Evolutionary conservation across 2,888 invertebrate species (phyloP).

Genomic region (Dynastes hyllus): DNA sequence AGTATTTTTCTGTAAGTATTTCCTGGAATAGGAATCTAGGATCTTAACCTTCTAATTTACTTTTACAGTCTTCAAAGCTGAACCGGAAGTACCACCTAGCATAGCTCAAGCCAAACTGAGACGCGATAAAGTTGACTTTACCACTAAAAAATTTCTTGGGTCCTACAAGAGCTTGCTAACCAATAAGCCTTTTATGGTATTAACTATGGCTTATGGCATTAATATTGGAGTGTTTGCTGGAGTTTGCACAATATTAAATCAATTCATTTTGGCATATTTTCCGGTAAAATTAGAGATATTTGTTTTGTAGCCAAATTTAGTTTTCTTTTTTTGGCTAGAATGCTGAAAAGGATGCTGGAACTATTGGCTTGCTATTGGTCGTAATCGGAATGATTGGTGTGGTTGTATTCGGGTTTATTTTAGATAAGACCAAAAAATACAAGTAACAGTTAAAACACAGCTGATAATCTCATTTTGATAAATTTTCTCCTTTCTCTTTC

Average conservation of each 20-base stretch:
- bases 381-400: slow-evolving; percentile 95
- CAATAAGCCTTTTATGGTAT: slow-evolving; percentile 85
- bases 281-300: slow-evolving; percentile 74
- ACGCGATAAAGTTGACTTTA: slow-evolving; percentile 71
- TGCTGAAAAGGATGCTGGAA: slow-evolving; percentile 85
- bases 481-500: slow-evolving; percentile 19
- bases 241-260: slow-evolving; percentile 93
- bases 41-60: not conserved
- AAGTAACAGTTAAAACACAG: slow-evolving; percentile 76
- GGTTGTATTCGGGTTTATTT: slow-evolving; percentile 88
- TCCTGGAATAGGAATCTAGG: not conserved
- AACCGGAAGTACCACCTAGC: slow-evolving; percentile 76
- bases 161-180: slow-evolving; percentile 83
- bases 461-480: not conserved
- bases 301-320: not conserved
- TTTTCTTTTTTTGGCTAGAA: slow-evolving; percentile 66
- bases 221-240: slow-evolving; percentile 97
- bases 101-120: slow-evolving; percentile 73
- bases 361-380: slow-evolving; percentile 91
- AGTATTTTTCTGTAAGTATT: slow-evolving; percentile 53
- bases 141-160: slow-evolving; percentile 75
- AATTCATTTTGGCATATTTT: slow-evolving; percentile 87
- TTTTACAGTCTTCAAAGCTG: slow-evolving; percentile 74
- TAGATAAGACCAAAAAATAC: slow-evolving; percentile 94
- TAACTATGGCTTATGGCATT: slow-evolving; percentile 89